These are phyloP conservation scores for Bombyx mandarina DNA, from an alignment of 1,140 invertebrate genomes.

Conservation along the genomic window DNA sequence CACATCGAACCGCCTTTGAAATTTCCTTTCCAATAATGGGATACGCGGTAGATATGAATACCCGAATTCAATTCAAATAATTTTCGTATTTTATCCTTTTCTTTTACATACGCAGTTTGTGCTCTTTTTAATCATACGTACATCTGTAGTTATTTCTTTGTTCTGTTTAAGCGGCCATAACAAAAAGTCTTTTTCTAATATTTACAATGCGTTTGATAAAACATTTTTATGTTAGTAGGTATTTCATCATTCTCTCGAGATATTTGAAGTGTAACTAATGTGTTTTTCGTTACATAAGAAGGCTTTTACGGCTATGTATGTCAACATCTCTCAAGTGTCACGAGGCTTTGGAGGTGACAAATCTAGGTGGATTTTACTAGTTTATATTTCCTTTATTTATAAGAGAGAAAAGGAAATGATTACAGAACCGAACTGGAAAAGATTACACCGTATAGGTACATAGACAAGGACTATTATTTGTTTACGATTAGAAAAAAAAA, in stretches of 20 bases:
- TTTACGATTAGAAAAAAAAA: too few species aligned
- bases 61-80: too few species aligned
- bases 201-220: neutral
- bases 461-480: too few species aligned
- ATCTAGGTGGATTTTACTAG: too few species aligned
- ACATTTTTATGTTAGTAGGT: neutral
- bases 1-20: constrained; percentile 9
- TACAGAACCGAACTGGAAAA: too few species aligned
- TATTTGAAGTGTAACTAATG: too few species aligned
- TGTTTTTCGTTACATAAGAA: constrained; percentile 13
- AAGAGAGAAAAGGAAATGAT: too few species aligned
- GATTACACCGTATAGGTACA: too few species aligned
- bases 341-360: neutral
- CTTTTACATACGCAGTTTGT: too few species aligned
- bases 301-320: constrained; percentile 12
- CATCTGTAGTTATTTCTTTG: too few species aligned
- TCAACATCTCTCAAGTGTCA: constrained; percentile 1
- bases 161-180: neutral
- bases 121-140: too few species aligned
- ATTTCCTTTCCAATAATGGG: constrained; percentile 10
- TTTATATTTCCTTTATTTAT: too few species aligned
- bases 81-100: neutral
- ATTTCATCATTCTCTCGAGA: neutral
- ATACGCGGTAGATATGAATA: constrained; percentile 8
- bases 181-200: neutral